Conservation (phyloP, 2,888 invertebrate species). For the Meghimatium bilineatum region DNA sequence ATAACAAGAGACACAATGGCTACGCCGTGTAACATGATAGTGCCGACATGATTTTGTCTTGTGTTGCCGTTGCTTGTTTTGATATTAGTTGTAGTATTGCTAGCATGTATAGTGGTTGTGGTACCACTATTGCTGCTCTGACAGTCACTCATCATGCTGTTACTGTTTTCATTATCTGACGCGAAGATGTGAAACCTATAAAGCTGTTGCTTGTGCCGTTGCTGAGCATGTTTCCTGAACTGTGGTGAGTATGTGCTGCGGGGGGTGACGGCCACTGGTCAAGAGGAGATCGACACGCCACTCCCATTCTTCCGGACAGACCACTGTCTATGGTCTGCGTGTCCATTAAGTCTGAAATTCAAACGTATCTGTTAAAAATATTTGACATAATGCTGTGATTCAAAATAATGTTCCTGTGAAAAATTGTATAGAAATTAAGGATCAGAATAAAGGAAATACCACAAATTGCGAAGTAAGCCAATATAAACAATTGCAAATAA, state of each 20-base stretch:
- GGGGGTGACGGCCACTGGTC: constrained; percentile 46
- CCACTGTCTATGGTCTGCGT: constrained; percentile 29
- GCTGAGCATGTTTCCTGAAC: background rate
- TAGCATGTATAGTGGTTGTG: background rate
- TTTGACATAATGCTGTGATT: background rate
- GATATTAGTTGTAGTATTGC: background rate
- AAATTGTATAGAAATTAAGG: too few relatives aligned
- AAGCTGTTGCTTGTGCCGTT: constrained; percentile 31
- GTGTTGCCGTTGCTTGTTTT: constrained; percentile 4
- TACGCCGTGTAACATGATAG: constrained; percentile 89
- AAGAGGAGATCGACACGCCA: constrained; percentile 39
- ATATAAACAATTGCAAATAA: too few relatives aligned
- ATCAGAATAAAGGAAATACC: too few relatives aligned
- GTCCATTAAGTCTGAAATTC: constrained; percentile 38
- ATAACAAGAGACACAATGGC: constrained; percentile 96
- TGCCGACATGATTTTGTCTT: constrained; percentile 82
- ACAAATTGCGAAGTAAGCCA: too few relatives aligned
- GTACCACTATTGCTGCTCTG: constrained; percentile 12
- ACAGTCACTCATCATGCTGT: constrained; percentile 43
- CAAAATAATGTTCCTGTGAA: background rate
- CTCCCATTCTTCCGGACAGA: constrained; percentile 36
- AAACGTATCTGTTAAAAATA: too few relatives aligned
- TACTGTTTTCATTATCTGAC: constrained; percentile 46
- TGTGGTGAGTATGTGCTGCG: constrained; percentile 38
- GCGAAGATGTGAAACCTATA: constrained; percentile 14